These are phyloP conservation scores for Ammodytes marinus DNA, from an alignment of 2,113 vertebrate genomes.

Conservation along the genomic window DNA sequence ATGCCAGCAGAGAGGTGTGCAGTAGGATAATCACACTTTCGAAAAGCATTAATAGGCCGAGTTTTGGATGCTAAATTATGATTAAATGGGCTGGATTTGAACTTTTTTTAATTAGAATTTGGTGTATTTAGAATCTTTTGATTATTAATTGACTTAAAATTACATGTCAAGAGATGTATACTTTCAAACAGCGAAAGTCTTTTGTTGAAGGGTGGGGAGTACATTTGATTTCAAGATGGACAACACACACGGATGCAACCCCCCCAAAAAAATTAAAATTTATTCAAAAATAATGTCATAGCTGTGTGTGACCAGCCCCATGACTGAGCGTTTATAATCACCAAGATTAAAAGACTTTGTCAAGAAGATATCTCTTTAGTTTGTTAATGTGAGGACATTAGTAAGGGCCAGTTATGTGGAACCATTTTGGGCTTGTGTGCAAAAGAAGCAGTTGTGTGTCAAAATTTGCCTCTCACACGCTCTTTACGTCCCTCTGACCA, in stretches of 20 bases:
- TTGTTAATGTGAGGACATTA: background rate
- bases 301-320: conserved; percentile 42
- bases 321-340: conserved; percentile 33
- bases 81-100: background rate
- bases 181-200: background rate
- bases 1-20: conserved; percentile 37
- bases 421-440: background rate
- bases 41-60: conserved; percentile 37
- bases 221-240: conserved; percentile 8
- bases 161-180: background rate
- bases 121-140: background rate
- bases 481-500: conserved; percentile 5
- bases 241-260: background rate
- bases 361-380: background rate
- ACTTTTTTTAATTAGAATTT: background rate
- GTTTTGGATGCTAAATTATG: background rate
- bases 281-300: conserved; percentile 33
- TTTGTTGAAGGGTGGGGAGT: background rate
- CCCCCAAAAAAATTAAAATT: background rate
- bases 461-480: background rate
- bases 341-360: conserved; percentile 40
- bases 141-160: background rate
- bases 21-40: conserved; percentile 42
- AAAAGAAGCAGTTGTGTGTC: conserved; percentile 1
- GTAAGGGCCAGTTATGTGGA: background rate